phyloP scores from a whole-genome alignment of 2,113 vertebrate species.

The Oreochromis niloticus region DNA sequence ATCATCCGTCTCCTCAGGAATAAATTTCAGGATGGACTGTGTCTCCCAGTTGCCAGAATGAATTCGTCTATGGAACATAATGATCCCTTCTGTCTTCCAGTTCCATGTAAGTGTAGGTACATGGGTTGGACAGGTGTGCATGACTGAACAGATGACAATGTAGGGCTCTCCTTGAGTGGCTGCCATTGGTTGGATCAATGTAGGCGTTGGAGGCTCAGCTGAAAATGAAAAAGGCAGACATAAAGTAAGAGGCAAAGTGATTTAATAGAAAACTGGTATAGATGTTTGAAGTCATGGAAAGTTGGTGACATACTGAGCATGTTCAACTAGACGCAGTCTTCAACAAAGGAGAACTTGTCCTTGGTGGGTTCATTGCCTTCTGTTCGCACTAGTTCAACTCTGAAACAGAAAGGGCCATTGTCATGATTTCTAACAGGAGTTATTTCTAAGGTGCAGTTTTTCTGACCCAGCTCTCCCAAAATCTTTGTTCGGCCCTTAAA shows the following conservation, averaged over 20 bases:
- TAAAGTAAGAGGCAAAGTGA: background rate
- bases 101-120: conserved; percentile 55
- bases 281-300: background rate
- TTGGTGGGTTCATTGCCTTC: accelerated
- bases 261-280: background rate
- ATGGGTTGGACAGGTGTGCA: background rate
- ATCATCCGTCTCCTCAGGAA: conserved; percentile 23
- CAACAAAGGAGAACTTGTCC: conserved; percentile 46
- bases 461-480: conserved; percentile 20
- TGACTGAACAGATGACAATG: no score
- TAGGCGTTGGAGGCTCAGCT: conserved; percentile 7
- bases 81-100: background rate
- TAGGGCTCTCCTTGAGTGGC: no score
- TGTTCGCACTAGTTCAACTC: background rate
- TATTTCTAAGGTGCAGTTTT: conserved; percentile 64
- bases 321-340: background rate
- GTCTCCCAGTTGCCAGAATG: conserved; percentile 48
- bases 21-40: conserved; percentile 41
- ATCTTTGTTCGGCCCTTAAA: conserved; percentile 49
- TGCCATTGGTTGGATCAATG: background rate
- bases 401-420: conserved; percentile 63
- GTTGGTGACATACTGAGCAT: conserved; percentile 28
- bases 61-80: background rate
- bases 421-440: conserved; percentile 24
- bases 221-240: background rate